These are phyloP conservation scores for Arbacia lixula DNA, from an alignment of 53 echinoderm and acorn worm species.

Conservation along the genomic window DNA sequence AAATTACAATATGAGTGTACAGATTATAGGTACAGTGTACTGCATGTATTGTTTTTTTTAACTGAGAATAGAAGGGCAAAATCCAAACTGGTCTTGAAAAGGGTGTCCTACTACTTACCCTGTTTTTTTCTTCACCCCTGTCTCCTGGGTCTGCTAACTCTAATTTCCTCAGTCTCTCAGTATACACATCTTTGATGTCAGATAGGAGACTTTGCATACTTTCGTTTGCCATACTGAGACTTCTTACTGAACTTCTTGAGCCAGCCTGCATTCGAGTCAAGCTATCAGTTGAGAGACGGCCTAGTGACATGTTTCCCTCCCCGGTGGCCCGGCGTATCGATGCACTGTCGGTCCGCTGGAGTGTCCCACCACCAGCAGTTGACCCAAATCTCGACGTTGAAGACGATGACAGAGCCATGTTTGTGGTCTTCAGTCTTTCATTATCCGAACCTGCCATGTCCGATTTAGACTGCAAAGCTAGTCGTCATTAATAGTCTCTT, in stretches of 20 bases:
- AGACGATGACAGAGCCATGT: slow-evolving; percentile 16
- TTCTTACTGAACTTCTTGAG: slow-evolving; percentile 58
- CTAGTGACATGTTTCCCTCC: slow-evolving; percentile 29
- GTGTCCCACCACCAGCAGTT: background rate
- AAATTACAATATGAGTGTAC: no score
- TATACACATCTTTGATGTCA: slow-evolving; percentile 82
- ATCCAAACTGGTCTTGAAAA: background rate
- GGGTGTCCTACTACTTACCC: slow-evolving; percentile 10
- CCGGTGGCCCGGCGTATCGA: slow-evolving; percentile 18
- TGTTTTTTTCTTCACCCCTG: slow-evolving; percentile 19
- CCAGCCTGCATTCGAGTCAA: slow-evolving; percentile 29
- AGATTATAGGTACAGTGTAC: no score
- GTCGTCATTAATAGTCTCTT: background rate
- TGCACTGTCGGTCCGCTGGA: slow-evolving; percentile 28
- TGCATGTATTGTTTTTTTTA: background rate
- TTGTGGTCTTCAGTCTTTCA: slow-evolving; percentile 1
- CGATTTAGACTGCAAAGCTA: background rate
- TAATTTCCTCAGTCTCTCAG: slow-evolving; percentile 67
- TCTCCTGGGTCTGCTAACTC: slow-evolving; percentile 13
- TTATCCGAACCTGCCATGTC: background rate
- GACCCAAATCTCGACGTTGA: background rate
- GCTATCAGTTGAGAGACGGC: slow-evolving; percentile 36
- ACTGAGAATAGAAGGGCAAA: background rate
- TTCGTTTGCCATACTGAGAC: slow-evolving; percentile 65
- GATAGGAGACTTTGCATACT: slow-evolving; percentile 79